phyloP scores from a whole-genome alignment of 2,113 vertebrate species.

The Odocoileus virginianus region DNA sequence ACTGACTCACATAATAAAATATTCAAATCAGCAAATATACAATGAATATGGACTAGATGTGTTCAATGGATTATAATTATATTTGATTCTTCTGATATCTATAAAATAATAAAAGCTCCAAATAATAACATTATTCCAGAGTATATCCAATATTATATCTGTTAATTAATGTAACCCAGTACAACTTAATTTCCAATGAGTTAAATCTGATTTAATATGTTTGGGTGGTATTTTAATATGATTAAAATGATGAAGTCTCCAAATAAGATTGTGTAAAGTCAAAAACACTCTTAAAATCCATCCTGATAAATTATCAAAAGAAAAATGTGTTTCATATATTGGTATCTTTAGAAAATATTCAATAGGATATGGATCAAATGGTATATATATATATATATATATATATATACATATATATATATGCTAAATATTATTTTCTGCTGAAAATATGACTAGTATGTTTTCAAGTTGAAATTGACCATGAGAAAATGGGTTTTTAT shows the following conservation, averaged over 20 bases:
- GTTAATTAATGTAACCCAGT: background rate
- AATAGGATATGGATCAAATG: background rate
- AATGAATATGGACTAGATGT: background rate
- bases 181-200: background rate
- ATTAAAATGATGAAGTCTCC: background rate
- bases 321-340: background rate
- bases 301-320: background rate
- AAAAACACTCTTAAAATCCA: background rate
- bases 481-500: background rate
- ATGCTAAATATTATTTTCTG: background rate
- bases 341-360: background rate
- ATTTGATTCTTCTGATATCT: background rate
- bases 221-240: background rate
- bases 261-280: background rate
- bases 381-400: background rate
- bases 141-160: background rate
- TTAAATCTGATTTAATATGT: background rate
- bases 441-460: background rate
- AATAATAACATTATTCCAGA: background rate
- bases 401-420: background rate
- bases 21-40: background rate
- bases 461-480: background rate
- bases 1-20: background rate
- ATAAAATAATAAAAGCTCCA: background rate
- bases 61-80: background rate